phyloP scores from a whole-genome alignment of 2,113 vertebrate genomes.

The Rhabdornis inornatus region DNA sequence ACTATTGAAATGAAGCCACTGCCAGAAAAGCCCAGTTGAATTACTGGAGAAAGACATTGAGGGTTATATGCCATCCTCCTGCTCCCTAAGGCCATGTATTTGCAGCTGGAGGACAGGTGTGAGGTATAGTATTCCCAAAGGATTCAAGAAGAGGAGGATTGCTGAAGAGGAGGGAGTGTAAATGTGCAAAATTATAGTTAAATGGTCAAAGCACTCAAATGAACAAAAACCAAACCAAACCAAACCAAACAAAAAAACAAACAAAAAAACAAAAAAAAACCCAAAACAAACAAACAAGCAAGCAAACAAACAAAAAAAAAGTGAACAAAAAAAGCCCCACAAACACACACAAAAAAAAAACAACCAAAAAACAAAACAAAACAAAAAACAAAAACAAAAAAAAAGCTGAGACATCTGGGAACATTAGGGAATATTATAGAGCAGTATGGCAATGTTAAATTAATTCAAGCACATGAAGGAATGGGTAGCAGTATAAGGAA shows the following conservation, averaged over 20 bases:
- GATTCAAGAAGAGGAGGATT: not conserved
- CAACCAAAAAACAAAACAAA: too few relatives aligned
- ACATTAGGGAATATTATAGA: not conserved
- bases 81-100: not conserved
- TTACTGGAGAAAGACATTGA: not conserved
- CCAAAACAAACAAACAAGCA: not conserved
- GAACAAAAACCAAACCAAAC: not conserved
- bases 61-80: not conserved
- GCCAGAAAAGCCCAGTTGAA: not conserved
- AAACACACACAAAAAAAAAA: too few relatives aligned
- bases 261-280: too few relatives aligned
- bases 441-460: not conserved
- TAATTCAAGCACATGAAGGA: not conserved
- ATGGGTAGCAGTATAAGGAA: not conserved
- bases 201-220: not conserved
- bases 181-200: not conserved
- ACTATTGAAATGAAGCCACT: not conserved
- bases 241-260: not conserved
- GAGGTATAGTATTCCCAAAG: not conserved
- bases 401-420: not conserved
- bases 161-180: not conserved
- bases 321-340: too few relatives aligned
- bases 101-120: not conserved
- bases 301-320: too few relatives aligned
- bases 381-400: not conserved